Conservation (phyloP, 2,888 invertebrate genomes). For the Lobophora halterata region DNA sequence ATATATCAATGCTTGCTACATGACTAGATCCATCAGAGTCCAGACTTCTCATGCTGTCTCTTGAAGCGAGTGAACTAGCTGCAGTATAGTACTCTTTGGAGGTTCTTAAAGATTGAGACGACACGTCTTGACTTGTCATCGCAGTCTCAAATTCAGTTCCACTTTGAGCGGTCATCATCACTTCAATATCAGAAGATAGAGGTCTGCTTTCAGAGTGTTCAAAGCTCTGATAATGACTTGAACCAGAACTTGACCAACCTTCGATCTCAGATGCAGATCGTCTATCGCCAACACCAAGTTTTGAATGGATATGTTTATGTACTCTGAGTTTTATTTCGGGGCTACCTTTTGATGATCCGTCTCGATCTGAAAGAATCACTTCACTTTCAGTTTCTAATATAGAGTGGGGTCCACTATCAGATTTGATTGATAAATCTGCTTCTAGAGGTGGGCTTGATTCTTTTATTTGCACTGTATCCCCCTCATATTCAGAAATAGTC, state of each 20-base stretch:
- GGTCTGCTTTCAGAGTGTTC: conserved; percentile 91
- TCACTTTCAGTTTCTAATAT: conserved; percentile 77
- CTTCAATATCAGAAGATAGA: conserved; percentile 92
- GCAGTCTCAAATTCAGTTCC: conserved; percentile 94
- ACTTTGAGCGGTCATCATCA: conserved; percentile 86
- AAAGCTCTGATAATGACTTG: conserved; percentile 93
- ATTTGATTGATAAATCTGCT: conserved; percentile 63
- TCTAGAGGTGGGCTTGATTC: conserved; percentile 70
- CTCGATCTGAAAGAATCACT: conserved; percentile 63
- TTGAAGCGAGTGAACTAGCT: conserved; percentile 91
- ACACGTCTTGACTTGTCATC: conserved; percentile 88
- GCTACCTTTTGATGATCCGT: conserved; percentile 70
- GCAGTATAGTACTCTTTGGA: conserved; percentile 94
- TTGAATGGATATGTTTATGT: conserved; percentile 72
- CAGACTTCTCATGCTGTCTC: conserved; percentile 93
- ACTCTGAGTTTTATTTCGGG: conserved; percentile 70
- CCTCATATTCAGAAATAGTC: conserved; percentile 80
- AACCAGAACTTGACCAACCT: conserved; percentile 92
- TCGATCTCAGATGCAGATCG: conserved; percentile 90
- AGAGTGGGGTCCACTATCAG: conserved; percentile 77
- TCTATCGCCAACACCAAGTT: conserved; percentile 80
- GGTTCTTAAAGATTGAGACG: conserved; percentile 85
- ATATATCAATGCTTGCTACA: conserved; percentile 93
- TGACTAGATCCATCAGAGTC: conserved; percentile 95
- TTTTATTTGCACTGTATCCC: conserved; percentile 66